Percentiles rank a stretch among this genome's conserved stretches.
Conservation (phyloP, 2,113 vertebrate species). For the Alexandromys fortis region DNA sequence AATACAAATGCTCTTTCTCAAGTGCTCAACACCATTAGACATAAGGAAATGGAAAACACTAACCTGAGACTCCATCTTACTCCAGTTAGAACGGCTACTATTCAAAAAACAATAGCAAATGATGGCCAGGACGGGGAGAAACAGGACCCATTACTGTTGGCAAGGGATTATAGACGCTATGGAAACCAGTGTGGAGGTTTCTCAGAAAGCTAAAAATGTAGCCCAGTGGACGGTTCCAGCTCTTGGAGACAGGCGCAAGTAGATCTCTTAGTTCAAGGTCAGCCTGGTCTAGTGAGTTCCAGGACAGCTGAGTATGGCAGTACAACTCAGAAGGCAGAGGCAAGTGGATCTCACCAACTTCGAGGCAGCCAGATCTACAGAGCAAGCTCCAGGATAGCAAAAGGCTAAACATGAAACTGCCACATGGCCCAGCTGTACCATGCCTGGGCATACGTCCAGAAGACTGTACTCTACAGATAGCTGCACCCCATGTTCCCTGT, state of each 20-base stretch:
- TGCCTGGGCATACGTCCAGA: not conserved
- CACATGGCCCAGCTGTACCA: not conserved
- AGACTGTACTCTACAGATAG: not conserved
- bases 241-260: not conserved
- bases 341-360: not conserved
- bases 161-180: not conserved
- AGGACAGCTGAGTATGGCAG: not conserved
- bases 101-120: not conserved
- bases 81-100: not conserved
- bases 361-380: not conserved
- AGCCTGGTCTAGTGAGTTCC: not conserved
- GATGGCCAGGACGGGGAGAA: not conserved
- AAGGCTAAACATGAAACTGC: not conserved
- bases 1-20: not conserved
- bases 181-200: not conserved
- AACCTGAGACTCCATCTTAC: not conserved
- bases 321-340: not conserved
- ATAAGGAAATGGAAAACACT: not conserved
- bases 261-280: not conserved
- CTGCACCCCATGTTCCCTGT: not conserved
- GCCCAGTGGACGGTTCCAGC: too few relatives aligned
- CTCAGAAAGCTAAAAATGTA: not conserved
- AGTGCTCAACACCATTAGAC: not conserved
- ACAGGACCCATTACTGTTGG: not conserved
- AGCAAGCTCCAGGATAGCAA: not conserved